These are phyloP conservation scores for Microplitis demolitor DNA, from an alignment of 1,140 invertebrate species.

Conservation along the genomic window DNA sequence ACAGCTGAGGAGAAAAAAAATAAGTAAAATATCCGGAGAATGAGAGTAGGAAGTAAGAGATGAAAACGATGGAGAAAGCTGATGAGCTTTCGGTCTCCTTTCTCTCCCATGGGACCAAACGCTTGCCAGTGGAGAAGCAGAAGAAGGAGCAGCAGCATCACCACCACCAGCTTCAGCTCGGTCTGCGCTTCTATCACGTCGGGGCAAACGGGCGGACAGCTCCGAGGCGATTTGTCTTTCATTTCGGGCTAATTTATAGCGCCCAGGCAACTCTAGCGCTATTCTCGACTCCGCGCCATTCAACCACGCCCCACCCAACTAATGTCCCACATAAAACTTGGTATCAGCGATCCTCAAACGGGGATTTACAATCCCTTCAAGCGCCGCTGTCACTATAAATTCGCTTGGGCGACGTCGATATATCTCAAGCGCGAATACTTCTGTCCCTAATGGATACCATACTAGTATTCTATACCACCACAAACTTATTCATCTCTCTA, in stretches of 20 bases:
- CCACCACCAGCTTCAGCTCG: slow-evolving; percentile 37
- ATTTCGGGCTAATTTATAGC: slow-evolving; percentile 63
- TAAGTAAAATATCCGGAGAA: not conserved
- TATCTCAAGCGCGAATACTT: slow-evolving; percentile 59
- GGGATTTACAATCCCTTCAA: slow-evolving; percentile 64
- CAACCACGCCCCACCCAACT: slow-evolving; percentile 61
- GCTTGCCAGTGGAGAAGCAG: not conserved
- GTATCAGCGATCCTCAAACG: slow-evolving; percentile 64
- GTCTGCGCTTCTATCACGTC: slow-evolving; percentile 58
- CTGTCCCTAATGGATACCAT: slow-evolving; percentile 60
- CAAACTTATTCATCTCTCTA: not conserved
- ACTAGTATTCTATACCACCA: slow-evolving; percentile 12
- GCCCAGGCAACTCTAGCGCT: slow-evolving; percentile 46
- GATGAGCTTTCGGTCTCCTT: slow-evolving; percentile 41
- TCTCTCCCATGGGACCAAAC: slow-evolving; percentile 38
- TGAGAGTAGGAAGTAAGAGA: not conserved
- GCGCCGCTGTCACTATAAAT: slow-evolving; percentile 60
- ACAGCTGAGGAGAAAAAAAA: not conserved
- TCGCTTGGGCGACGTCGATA: slow-evolving; percentile 55
- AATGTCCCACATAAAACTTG: slow-evolving; percentile 64
- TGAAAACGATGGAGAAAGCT: slow-evolving; percentile 24
- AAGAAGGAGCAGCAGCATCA: not conserved
- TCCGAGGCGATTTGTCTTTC: slow-evolving; percentile 62
- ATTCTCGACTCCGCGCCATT: slow-evolving; percentile 54
- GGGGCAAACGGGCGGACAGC: slow-evolving; percentile 61